Conservation (phyloP, 1,140 invertebrate species). For the Pseudoatta argentina region DNA sequence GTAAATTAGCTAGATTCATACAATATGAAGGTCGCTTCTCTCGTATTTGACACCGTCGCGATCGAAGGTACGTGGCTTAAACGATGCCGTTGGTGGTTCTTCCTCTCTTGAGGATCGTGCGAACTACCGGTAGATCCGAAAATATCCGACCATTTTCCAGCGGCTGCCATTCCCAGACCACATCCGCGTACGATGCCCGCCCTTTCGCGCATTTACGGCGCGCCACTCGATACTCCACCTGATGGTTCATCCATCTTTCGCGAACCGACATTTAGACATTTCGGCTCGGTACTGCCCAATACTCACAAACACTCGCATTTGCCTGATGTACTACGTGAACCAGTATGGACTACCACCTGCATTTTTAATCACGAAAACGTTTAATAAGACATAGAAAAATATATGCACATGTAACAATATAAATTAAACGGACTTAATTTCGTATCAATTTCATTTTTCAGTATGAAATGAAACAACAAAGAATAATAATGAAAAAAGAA, state of each 20-base stretch:
- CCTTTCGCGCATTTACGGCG: constrained; percentile 64
- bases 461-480: background rate
- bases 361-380: constrained; percentile 9
- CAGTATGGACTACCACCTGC: background rate
- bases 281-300: constrained; percentile 33
- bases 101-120: constrained; percentile 35
- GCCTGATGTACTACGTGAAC: constrained; percentile 12
- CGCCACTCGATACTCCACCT: constrained; percentile 57
- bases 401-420: background rate
- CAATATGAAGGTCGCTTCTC: constrained; percentile 44
- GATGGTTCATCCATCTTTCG: constrained; percentile 72
- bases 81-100: constrained; percentile 28
- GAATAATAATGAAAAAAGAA: background rate
- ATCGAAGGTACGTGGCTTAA: constrained; percentile 53
- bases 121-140: constrained; percentile 37
- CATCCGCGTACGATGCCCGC: constrained; percentile 65
- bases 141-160: constrained; percentile 65
- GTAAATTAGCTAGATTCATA: constrained; percentile 24
- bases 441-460: background rate
- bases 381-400: background rate
- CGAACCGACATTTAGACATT: constrained; percentile 56
- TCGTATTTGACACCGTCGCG: constrained; percentile 39
- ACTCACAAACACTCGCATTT: constrained; percentile 55
- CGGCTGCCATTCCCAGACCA: constrained; percentile 59
- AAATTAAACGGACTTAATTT: constrained; percentile 4